Evolutionary conservation across 2,797 vertebrate genomes (phyloP).

Genomic region (Hylomyscus alleni): DNA sequence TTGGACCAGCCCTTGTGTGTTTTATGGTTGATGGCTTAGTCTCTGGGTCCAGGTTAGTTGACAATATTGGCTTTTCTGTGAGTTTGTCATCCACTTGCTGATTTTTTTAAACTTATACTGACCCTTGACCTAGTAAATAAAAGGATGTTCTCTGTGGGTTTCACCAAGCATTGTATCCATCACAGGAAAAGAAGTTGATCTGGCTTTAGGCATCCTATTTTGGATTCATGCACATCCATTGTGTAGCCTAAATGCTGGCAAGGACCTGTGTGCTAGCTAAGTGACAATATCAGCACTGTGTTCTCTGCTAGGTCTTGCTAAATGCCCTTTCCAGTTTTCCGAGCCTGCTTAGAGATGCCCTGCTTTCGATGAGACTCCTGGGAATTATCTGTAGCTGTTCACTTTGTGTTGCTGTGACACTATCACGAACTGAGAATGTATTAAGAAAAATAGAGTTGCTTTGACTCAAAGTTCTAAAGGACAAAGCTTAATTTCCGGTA

Average conservation of each 20-base stretch:
- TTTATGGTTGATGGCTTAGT: neutral
- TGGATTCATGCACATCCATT: neutral
- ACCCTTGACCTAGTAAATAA: neutral
- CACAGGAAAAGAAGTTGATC: neutral
- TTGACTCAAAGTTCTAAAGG: neutral
- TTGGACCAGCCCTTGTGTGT: neutral
- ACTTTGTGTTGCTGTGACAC: neutral
- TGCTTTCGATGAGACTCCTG: constrained; percentile 8
- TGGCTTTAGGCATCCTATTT: neutral
- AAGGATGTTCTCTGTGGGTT: neutral
- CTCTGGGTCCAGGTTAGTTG: neutral
- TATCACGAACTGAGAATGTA: neutral
- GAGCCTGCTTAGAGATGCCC: neutral
- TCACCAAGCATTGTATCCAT: neutral
- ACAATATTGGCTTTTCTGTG: neutral
- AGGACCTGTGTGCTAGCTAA: neutral
- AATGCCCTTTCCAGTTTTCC: neutral
- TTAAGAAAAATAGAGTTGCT: neutral
- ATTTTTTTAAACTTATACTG: neutral
- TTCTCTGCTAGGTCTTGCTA: neutral
- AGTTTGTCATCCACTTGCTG: neutral
- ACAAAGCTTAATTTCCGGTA: neutral
- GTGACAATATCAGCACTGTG: neutral
- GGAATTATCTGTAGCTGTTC: neutral
- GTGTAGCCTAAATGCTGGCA: neutral